phyloP scores from a whole-genome alignment of 2,888 invertebrate species.

The Acronicta aceris region DNA sequence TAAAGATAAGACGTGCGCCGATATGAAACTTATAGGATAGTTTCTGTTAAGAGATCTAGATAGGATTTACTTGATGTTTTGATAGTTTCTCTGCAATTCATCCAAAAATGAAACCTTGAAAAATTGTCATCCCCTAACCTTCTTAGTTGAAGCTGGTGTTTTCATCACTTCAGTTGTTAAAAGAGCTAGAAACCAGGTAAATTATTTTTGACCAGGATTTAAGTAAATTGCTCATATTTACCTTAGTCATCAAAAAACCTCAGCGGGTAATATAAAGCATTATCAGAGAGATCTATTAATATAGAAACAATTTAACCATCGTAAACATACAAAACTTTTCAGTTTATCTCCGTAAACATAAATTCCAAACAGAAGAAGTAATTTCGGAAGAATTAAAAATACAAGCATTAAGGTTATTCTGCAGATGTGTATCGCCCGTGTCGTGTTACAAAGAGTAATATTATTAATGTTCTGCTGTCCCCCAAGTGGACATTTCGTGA shows the following conservation, averaged over 20 bases:
- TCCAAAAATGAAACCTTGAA: not conserved
- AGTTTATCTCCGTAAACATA: constrained; percentile 10
- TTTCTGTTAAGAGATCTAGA: not conserved
- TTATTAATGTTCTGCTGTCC: constrained; percentile 86
- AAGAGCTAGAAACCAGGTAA: too few relatives aligned
- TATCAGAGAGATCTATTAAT: not conserved
- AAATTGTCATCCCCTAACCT: not conserved
- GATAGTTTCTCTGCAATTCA: not conserved
- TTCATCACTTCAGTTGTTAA: not conserved
- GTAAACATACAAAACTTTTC: not conserved
- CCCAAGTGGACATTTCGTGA: constrained; percentile 60
- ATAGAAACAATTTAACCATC: not conserved
- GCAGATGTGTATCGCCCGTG: constrained; percentile 71
- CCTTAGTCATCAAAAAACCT: not conserved
- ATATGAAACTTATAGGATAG: not conserved
- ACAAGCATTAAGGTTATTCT: constrained; percentile 55
- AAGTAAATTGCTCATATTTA: not conserved
- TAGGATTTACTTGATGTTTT: not conserved
- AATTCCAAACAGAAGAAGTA: constrained; percentile 24
- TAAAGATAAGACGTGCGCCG: not conserved
- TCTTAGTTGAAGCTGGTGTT: not conserved
- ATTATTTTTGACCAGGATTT: not conserved
- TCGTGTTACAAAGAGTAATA: constrained; percentile 79
- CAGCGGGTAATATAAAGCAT: not conserved
- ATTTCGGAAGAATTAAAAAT: constrained; percentile 56